Percentiles rank a stretch among this genome's conserved stretches.
These are phyloP conservation scores for Geococcyx californianus DNA, from an alignment of 2,113 vertebrate species.

Conservation along the genomic window DNA sequence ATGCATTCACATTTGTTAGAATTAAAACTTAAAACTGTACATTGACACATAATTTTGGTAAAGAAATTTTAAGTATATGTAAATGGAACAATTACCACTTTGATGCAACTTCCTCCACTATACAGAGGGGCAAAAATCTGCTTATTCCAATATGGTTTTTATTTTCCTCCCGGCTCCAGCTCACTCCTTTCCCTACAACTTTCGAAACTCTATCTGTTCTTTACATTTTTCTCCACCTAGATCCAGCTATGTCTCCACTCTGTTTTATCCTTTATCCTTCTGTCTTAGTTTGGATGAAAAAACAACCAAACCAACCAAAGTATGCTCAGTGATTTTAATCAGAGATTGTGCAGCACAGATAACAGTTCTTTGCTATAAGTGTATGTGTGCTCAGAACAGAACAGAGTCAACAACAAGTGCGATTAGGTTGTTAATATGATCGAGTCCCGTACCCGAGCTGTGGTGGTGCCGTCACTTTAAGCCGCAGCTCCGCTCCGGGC, in stretches of 20 bases:
- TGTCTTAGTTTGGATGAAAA: no score
- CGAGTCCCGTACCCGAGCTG: no score
- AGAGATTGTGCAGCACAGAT: no score
- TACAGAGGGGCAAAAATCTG: neutral
- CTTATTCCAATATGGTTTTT: neutral
- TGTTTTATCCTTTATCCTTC: rapidly evolving
- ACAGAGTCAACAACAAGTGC: no score
- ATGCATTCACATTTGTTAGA: neutral
- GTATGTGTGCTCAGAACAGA: no score
- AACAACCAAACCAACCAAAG: no score
- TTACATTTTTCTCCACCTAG: neutral
- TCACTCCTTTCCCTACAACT: neutral
- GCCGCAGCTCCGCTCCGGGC: no score
- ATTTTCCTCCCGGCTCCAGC: neutral
- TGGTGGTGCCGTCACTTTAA: no score
- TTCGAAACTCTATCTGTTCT: neutral
- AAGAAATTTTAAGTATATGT: neutral
- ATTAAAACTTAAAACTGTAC: neutral
- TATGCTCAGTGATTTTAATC: no score
- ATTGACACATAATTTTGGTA: neutral
- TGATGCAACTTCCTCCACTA: neutral
- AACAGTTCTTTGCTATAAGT: no score
- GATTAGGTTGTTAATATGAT: no score
- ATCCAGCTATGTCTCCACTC: neutral
- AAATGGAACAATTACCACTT: neutral